Evolutionary conservation across 2,113 vertebrate species (phyloP).

Genomic region (Heptranchias perlo): DNA sequence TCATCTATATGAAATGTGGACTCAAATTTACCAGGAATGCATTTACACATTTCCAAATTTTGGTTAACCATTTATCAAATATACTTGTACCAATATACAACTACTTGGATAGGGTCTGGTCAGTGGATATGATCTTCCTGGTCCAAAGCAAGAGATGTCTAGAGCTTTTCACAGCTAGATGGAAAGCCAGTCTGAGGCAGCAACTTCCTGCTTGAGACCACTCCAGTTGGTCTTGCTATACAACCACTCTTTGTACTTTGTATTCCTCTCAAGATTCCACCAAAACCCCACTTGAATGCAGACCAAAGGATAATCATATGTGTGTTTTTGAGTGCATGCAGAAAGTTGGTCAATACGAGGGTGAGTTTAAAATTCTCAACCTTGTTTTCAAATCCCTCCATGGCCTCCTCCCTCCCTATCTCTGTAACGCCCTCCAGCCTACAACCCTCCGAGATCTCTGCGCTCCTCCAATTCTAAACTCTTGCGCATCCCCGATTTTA

Average conservation of each 20-base stretch:
- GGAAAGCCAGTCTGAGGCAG: background rate
- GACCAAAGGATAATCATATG: background rate
- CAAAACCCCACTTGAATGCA: background rate
- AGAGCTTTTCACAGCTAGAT: background rate
- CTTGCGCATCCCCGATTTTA: no score
- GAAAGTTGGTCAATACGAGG: background rate
- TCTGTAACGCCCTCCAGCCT: no score
- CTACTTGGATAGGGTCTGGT: background rate
- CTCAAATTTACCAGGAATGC: background rate
- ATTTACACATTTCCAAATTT: background rate
- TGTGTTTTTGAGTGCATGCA: background rate
- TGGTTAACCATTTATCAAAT: background rate
- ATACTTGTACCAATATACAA: background rate
- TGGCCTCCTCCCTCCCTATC: no score
- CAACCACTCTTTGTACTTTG: background rate
- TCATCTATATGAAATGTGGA: background rate
- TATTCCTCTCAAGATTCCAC: background rate
- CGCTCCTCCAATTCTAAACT: no score
- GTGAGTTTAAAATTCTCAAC: no score
- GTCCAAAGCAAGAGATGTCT: background rate
- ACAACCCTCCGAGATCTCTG: no score
- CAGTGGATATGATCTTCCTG: background rate
- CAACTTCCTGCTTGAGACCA: background rate
- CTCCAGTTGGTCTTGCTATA: background rate
- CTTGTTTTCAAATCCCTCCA: no score